Evolutionary conservation across 2,113 vertebrate genomes (phyloP), one percentile per base, ranked within the genome.

Genomic region (Lamprotornis superbus): DNA sequence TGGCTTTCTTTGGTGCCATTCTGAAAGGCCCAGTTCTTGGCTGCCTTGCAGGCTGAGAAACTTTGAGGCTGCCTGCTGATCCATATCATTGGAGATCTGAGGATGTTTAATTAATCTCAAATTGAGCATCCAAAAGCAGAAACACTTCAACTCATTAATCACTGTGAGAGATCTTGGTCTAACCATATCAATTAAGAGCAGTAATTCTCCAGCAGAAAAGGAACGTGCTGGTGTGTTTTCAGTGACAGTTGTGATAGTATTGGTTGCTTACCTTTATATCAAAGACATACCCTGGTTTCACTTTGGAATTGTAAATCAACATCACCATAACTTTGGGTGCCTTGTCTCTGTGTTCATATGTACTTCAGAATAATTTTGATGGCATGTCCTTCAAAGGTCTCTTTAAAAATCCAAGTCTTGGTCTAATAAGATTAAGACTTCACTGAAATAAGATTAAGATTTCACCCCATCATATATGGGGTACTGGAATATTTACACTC

Each of bases 101-200:
- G 56, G 44, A 47, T 64, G 9, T 90, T 87, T 79, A 71, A 91
- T n/a, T 49, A 73, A 60, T 89, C n/a, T 85, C 93, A 86, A 63
- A 57, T 25, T 79, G 68, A 91, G 65, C 84, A 73, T 89, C 95
- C 78, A n/a, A 83, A 94, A 91, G 59, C 87, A 82, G 87, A 82
- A 92, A 82, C 44, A 30, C 18, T 71, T 39, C 0, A 1, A 44
- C 27, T 85, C 42, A 19, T 76, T 86, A 94, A 82, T 76, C 24
- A 3, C 42, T 50, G 30, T 20, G 53, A 69, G 67, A 89, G 50
- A 91, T 84, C 78, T 91, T 73, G 35, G 57, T 57, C 57, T 67
- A 35, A 31, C 57, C 21, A 2, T 81, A n/a, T 85, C 76, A 53
- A 31, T 85, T 76, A 88, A 85, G 67, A 85, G 12, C 39, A 84